Conservation (phyloP, 1,140 invertebrate genomes). For the Drosophila kikkawai region DNA sequence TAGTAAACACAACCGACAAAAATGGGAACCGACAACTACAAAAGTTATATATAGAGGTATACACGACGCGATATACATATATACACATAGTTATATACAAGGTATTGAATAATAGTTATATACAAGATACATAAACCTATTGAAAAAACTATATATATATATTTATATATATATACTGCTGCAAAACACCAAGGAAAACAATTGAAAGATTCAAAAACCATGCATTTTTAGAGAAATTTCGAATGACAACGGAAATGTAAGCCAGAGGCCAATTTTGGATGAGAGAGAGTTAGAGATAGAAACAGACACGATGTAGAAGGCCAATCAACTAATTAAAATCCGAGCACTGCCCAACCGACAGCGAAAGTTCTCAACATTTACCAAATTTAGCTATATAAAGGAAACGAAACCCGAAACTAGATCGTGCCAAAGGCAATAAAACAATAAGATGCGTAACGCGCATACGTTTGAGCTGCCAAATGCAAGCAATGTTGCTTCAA, state of each 20-base stretch:
- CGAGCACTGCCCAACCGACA: conserved; percentile 54
- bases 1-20: conserved; percentile 40
- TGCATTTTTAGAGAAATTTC: conserved; percentile 38
- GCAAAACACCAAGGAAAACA: conserved; percentile 15
- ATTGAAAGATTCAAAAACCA: conserved; percentile 19
- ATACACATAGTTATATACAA: conserved; percentile 40
- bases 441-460: conserved; percentile 1
- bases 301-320: conserved; percentile 1
- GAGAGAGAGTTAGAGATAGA: neutral
- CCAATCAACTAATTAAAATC: conserved; percentile 45
- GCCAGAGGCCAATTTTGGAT: conserved; percentile 40
- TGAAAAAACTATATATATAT: conserved; percentile 12
- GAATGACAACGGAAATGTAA: conserved; percentile 22
- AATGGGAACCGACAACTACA: conserved; percentile 52
- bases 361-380: conserved; percentile 51
- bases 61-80: conserved; percentile 31
- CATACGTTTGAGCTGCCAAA: neutral
- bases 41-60: conserved; percentile 43
- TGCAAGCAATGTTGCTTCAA: no score
- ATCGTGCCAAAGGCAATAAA: conserved; percentile 12
- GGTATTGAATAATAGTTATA: conserved; percentile 31
- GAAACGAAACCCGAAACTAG: conserved; percentile 27
- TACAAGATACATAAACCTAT: conserved; percentile 41
- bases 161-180: conserved; percentile 1
- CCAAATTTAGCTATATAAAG: conserved; percentile 30